Conservation (phyloP, 1,140 invertebrate species). For the Lucilia cuprina region DNA sequence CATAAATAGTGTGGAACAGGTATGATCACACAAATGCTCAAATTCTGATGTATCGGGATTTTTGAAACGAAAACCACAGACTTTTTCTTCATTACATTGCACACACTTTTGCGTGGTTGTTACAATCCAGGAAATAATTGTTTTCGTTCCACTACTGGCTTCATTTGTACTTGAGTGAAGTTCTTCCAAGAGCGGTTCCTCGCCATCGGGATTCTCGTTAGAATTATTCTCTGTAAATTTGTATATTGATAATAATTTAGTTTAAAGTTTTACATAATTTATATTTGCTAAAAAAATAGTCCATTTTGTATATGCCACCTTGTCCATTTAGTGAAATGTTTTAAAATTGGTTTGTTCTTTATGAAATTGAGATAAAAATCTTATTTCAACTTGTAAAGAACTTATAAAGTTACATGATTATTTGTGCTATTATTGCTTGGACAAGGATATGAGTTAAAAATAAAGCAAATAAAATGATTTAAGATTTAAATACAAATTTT, state of each 20-base stretch:
- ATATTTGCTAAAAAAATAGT: too few species aligned
- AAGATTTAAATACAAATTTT: slow-evolving; percentile 43
- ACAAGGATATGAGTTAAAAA: too few species aligned
- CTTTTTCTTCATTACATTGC: slow-evolving; percentile 51
- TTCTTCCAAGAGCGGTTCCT: slow-evolving; percentile 51
- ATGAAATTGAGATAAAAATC: too few species aligned
- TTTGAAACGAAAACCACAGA: slow-evolving; percentile 54
- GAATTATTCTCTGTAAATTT: slow-evolving; percentile 1
- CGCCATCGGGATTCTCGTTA: slow-evolving; percentile 42
- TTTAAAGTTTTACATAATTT: too few species aligned
- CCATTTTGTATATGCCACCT: too few species aligned
- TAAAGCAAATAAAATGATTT: not conserved
- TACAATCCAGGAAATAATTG: slow-evolving; percentile 56
- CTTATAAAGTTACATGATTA: too few species aligned
- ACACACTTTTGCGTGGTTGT: slow-evolving; percentile 48
- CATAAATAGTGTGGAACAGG: slow-evolving; percentile 61
- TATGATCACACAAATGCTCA: slow-evolving; percentile 62
- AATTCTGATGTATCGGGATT: slow-evolving; percentile 38
- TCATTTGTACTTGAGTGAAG: slow-evolving; percentile 40
- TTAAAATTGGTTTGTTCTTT: too few species aligned
- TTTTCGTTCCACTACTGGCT: slow-evolving; percentile 44
- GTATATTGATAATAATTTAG: not conserved
- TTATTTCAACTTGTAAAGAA: too few species aligned
- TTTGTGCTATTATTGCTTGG: too few species aligned
- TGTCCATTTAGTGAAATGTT: too few species aligned